phyloP scores from a whole-genome alignment of 2,797 vertebrate species.

The Phoebastria nigripes region DNA sequence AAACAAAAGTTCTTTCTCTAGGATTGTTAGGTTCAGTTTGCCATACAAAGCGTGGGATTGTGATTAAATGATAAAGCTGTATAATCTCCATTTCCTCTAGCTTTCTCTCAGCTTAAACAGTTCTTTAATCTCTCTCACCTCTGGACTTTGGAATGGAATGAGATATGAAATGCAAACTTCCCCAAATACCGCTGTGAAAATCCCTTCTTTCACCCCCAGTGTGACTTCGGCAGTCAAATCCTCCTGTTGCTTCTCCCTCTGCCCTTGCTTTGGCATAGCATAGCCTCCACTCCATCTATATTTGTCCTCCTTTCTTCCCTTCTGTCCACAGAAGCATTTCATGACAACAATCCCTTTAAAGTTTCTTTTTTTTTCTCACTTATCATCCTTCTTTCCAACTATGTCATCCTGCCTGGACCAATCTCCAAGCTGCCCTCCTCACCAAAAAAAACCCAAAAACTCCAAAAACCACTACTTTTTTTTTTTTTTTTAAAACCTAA shows the following conservation, averaged over 20 bases:
- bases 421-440: background rate
- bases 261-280: background rate
- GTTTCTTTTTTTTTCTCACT: background rate
- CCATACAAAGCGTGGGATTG: background rate
- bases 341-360: background rate
- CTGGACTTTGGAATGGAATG: constrained; percentile 7
- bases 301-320: background rate
- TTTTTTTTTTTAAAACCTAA: background rate
- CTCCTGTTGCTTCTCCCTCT: background rate
- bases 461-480: background rate
- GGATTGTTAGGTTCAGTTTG: background rate
- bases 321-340: background rate
- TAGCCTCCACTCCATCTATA: background rate
- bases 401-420: background rate
- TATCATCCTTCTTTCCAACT: background rate
- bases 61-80: background rate
- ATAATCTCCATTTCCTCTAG: background rate
- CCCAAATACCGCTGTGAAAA: background rate
- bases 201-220: background rate
- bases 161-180: background rate
- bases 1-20: background rate
- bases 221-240: background rate
- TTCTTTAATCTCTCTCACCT: background rate
- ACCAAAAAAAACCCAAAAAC: background rate
- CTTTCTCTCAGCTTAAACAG: background rate